Evolutionary conservation across 2,888 invertebrate species (phyloP), one percentile per base, ranked within the genome.

Genomic region (Calephelis perditalis): DNA sequence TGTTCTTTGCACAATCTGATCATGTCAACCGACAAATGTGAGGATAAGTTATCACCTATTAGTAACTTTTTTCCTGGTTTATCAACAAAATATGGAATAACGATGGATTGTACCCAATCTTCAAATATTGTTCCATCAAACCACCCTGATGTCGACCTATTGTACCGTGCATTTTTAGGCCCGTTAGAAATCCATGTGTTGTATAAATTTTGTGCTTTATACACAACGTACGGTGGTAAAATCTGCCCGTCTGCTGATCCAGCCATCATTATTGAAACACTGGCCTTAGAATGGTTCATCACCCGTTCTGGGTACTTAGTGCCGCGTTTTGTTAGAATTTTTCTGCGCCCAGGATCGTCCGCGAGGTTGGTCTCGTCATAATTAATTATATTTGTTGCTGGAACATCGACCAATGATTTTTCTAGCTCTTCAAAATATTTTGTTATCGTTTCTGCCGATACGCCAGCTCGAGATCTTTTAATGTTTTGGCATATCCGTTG

Each of bases 241-340:
- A 90, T 89, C 78, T 76, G 84, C 83, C 70, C 62, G 61, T 63
- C 37, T 37, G 37, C 37, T 7, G 37, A 37, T 37, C 37, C 6
- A 2, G 37, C 37, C 7, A 37, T 37, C 15, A 15, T 15, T 15
- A 15, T 15, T 15, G 37, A 7, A 37, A 15, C 15, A 15, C 15
- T 37, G 3, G 37, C 37, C 37, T 37, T 5, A 7, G 37, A 7
- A 7, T 37, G 7, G 7, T 37, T 37, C 37, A 37, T 37, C 1
- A 37, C 37, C 6, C 37, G 37, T 37, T 37, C 37, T 37, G 37
- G 37, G 7, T 37, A 37, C 7, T 5, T 37, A 37, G 37, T 37
- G 37, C 37, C 37, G 37, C 7, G 37, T 37, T 37, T 37, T 37
- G 37, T 37, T 5, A 37, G 37, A 7, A 2, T 37, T 37, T 37